These are phyloP conservation scores for Natrix natrix DNA, from an alignment of 2,797 vertebrate species.

Conservation along the genomic window DNA sequence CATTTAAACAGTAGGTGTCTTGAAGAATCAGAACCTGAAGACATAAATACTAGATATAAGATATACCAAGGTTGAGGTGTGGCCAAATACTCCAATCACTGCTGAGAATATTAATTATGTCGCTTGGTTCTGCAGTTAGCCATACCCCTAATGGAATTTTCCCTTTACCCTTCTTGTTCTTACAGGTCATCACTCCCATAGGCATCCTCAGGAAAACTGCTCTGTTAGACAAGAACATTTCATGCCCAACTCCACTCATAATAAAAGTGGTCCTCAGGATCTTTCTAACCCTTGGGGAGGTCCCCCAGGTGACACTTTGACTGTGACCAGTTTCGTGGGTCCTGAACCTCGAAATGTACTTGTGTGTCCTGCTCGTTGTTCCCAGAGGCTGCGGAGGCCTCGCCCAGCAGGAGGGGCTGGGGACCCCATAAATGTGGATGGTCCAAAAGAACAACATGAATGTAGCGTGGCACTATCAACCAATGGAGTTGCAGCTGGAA, in stretches of 20 bases:
- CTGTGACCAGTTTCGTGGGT: slow-evolving; percentile 34
- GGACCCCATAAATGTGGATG: neutral
- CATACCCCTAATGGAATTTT: neutral
- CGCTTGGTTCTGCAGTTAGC: neutral
- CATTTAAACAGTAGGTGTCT: neutral
- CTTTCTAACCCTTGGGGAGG: slow-evolving; percentile 8
- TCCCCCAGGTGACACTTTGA: slow-evolving; percentile 17
- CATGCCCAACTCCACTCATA: slow-evolving; percentile 11
- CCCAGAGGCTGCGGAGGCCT: slow-evolving; percentile 14
- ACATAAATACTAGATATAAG: neutral
- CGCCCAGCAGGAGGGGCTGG: slow-evolving; percentile 8
- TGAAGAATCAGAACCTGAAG: neutral
- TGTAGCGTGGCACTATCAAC: neutral
- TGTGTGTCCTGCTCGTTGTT: slow-evolving; percentile 25
- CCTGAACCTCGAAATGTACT: slow-evolving; percentile 27
- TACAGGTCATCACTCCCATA: slow-evolving; percentile 21
- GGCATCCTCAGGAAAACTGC: slow-evolving; percentile 26
- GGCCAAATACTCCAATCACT: neutral
- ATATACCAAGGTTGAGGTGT: neutral
- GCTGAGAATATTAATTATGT: neutral
- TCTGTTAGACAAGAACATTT: slow-evolving; percentile 6
- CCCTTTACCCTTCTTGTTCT: neutral
- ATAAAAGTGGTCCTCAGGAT: slow-evolving; percentile 1
- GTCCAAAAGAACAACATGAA: slow-evolving; percentile 13
- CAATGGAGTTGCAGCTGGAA: neutral